Conservation (phyloP, 2,113 vertebrate genomes). For the Nibea coibor region DNA sequence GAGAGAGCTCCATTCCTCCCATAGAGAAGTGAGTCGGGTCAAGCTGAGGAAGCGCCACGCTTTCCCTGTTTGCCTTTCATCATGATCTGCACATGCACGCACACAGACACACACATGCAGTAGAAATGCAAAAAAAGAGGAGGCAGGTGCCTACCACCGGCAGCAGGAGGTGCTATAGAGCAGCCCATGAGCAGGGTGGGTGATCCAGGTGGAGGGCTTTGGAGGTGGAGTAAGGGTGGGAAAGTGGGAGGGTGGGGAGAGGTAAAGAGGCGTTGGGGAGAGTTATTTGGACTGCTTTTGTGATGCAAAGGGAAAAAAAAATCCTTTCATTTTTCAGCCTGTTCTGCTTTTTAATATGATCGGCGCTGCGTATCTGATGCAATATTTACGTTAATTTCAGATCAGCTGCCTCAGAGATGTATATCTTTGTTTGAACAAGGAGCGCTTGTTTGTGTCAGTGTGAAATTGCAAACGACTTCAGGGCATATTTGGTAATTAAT, state of each 20-base stretch:
- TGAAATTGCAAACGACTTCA: conserved; percentile 81
- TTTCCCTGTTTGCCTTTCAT: conserved; percentile 27
- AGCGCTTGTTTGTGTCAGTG: conserved; percentile 80
- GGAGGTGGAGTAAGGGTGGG: conserved; percentile 4
- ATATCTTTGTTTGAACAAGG: conserved; percentile 80
- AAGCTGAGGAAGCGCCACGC: conserved; percentile 21
- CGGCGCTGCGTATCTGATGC: conserved; percentile 65
- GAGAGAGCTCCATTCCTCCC: conserved; percentile 27
- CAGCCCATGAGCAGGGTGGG: conserved; percentile 16
- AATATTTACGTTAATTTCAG: conserved; percentile 77
- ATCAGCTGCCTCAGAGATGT: conserved; percentile 67
- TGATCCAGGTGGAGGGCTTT: conserved; percentile 33
- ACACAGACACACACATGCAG: neutral
- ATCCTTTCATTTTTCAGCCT: neutral
- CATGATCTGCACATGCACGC: neutral
- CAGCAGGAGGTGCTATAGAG: conserved; percentile 72
- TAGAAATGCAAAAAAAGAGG: neutral
- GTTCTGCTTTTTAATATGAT: conserved; percentile 55
- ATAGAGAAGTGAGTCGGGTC: conserved; percentile 27
- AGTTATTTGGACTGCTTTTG: conserved; percentile 40
- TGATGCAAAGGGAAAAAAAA: conserved; percentile 59
- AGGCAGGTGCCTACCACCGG: conserved; percentile 37
- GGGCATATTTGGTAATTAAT: conserved; percentile 86
- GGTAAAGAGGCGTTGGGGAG: conserved; percentile 1
- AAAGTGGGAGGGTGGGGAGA: neutral